Evolutionary conservation across 2,797 vertebrate species (phyloP), one percentile per base, ranked within the genome.

Genomic region (Acomys russatus): DNA sequence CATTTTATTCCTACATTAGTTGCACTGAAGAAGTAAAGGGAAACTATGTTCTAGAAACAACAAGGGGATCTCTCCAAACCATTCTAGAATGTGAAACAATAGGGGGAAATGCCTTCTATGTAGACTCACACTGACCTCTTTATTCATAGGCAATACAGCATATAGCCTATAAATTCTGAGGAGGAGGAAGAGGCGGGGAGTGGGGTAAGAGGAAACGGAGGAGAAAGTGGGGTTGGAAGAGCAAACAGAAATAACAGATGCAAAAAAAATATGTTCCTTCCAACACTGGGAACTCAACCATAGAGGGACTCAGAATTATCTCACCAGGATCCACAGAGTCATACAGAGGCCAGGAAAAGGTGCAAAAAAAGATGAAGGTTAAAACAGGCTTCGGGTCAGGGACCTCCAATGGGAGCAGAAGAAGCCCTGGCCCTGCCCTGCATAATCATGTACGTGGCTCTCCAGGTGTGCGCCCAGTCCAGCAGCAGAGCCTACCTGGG

Each of bases 1-100:
- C 35, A 44, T 71, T 88, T 94, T 89, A 71, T 95, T 83, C 66
- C 73, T 28, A 86, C 7, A 10, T 49, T 73, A 66, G 80, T 78
- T 73, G 91, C 30, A 35, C 54, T 38, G 49, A 92, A 73, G 18
- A 92, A 95, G 7, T 38, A 51, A 28, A 83, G 71, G 79, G 90
- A 94, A 92, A 82, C 18, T 28, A 79, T 3, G 30, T 68, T 85
- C 30, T 33, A 85, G 63, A 68, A 85, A 51, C 63, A 85, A 33
- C 14, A 22, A 68, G 68, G 44, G 63, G 44, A 30, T 51, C 63
- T 85, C 44, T 68, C 51, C 30, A 94, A 33, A 92, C 9, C 54
- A 28, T 90, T 91, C 35, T 86, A 35, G 78, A 92, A 44, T 38
- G 33, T 18, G 28, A 11, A 90, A 66, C 54, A 73, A 80, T 91